Percentiles rank a stretch among this genome's conserved stretches.
Conservation (phyloP, 2,888 invertebrate species). For the Phytoseiulus persimilis region DNA sequence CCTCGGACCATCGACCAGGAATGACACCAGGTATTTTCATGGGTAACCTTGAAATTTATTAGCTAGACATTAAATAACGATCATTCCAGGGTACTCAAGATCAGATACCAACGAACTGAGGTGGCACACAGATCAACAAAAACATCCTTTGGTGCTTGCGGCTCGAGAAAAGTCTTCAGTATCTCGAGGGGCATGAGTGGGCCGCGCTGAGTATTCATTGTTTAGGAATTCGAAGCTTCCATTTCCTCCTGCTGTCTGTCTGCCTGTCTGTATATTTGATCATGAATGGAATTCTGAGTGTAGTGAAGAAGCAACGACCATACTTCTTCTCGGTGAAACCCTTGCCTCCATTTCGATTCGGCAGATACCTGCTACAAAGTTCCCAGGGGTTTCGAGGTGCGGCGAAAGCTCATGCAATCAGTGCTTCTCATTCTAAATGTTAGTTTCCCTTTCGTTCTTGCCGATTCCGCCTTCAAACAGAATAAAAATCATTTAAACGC, state of each 20-base stretch:
- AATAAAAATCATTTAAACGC: too few species aligned
- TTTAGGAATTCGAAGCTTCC: neutral
- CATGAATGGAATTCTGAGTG: neutral
- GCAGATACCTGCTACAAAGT: too few species aligned
- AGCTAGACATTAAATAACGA: neutral
- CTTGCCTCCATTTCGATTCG: too few species aligned
- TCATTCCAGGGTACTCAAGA: neutral
- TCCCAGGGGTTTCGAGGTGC: too few species aligned
- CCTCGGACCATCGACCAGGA: neutral
- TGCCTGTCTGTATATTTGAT: neutral
- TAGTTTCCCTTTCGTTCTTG: too few species aligned
- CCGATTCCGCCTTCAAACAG: too few species aligned
- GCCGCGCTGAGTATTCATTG: neutral
- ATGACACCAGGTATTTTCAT: neutral
- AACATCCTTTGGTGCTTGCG: neutral
- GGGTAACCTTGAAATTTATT: neutral
- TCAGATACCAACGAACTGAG: neutral
- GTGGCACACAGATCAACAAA: neutral
- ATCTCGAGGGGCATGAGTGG: neutral
- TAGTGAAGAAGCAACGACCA: neutral
- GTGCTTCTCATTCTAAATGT: too few species aligned
- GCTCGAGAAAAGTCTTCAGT: neutral
- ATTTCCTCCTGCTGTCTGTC: neutral
- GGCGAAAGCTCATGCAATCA: too few species aligned
- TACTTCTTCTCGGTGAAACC: neutral